These are phyloP conservation scores for Lordiphosa andalusiaca DNA, from an alignment of 2,888 invertebrate species.

Conservation along the genomic window DNA sequence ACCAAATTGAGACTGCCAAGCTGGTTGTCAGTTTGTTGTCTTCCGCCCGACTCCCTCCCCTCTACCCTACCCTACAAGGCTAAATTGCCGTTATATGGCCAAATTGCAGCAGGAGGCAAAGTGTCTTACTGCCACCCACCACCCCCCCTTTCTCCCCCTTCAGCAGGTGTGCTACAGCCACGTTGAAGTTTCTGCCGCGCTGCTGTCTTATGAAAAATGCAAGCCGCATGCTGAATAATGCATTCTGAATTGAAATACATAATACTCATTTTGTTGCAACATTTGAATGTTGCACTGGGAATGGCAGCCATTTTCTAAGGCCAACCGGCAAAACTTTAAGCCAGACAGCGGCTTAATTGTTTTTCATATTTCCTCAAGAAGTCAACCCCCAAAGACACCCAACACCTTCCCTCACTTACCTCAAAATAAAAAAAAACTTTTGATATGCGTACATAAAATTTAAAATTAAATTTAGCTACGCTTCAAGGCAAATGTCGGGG, in stretches of 20 bases:
- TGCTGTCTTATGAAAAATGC: conserved; percentile 67
- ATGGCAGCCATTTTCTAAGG: conserved; percentile 16
- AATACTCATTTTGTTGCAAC: conserved; percentile 68
- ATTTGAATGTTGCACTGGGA: conserved; percentile 47
- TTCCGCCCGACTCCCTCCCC: not conserved
- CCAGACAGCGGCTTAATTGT: conserved; percentile 62
- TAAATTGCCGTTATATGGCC: conserved; percentile 34
- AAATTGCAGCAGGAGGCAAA: conserved; percentile 27
- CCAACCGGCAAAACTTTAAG: conserved; percentile 23
- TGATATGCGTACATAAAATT: conserved; percentile 72
- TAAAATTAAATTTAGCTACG: conserved; percentile 69
- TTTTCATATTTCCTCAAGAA: conserved; percentile 74
- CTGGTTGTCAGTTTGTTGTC: conserved; percentile 58
- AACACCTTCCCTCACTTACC: too few relatives aligned
- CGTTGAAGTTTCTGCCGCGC: conserved; percentile 38
- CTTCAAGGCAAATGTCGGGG: conserved; percentile 40
- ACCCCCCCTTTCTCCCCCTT: not conserved
- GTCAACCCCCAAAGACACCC: conserved; percentile 50
- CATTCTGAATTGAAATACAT: conserved; percentile 74
- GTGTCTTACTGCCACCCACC: conserved; percentile 2
- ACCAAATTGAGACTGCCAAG: conserved; percentile 53
- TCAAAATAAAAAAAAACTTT: conserved; percentile 43
- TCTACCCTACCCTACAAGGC: conserved; percentile 10
- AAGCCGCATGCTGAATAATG: conserved; percentile 71
- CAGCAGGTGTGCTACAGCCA: conserved; percentile 15